Base-by-base conservation (phyloP, 2,797 vertebrate genomes). In the Poecilia velifera region DNA sequence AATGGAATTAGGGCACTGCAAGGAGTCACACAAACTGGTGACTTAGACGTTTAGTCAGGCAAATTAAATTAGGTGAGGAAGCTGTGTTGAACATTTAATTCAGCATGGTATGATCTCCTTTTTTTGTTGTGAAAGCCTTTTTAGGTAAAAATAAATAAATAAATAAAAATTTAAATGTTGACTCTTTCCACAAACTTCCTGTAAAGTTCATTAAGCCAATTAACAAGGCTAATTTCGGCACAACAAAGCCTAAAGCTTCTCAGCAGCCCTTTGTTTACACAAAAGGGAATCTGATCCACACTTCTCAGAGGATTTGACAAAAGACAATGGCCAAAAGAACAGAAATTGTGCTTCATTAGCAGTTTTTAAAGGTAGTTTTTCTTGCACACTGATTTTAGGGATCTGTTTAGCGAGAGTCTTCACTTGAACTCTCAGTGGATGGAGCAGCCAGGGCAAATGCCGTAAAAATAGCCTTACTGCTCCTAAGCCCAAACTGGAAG, bases 1-100 rank as follows among this genome's bases (percentile, higher is more conserved):
- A 83, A 82, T 83, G 62, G 55, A 88, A 83, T 83, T 89, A 64
- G 82, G 87, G 74, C 86, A 45, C 12, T 51, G 28, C 7, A 36
- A 55, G 51, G 59, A 74, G 64, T 72, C 6, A 78, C 59, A 66
- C 18, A 20, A 12, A 77, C 46, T 28, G 22, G 75, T 45, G 6
- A 45, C 20, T 25, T 34, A 64, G 51, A 9, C 62, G 2, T 47
- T 46, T 55, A 6, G 28, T 73, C 0, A 73, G 18, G 36, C 41
- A 53, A 6, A 41, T 74, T 16, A 25, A 76, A 57, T 45, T 9
- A 25, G 39, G 2, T 2, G 3, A 2, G 34, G 9, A 13, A 53
- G 36, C 6, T 64, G 13, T n/a, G 47, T 6, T 8, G 28, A 6
- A 74, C 4, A 13, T 43, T 53, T 66, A 20, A 62, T 71, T 70